Percentiles rank a stretch among this genome's conserved stretches.
Evolutionary conservation across 1,140 invertebrate species (phyloP).

Genomic region (Cylas formicarius): DNA sequence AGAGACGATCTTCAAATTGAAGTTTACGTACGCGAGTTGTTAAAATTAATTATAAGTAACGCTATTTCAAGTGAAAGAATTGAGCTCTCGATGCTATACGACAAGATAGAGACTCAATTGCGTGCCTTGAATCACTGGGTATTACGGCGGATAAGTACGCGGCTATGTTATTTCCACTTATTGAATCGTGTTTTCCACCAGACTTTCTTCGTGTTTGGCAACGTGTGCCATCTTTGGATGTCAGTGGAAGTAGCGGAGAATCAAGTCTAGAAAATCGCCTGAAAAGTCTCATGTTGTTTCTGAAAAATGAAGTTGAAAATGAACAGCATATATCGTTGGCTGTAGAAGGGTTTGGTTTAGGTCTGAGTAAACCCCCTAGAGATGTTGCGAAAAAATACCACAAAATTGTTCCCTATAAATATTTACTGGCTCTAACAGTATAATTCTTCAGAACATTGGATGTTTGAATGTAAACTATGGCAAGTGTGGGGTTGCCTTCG

Average conservation of each 20-base stretch:
- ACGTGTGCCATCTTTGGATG: too few species aligned
- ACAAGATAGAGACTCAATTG: slow-evolving; percentile 4
- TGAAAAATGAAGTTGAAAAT: slow-evolving; percentile 7
- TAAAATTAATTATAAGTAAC: too few species aligned
- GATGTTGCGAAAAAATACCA: too few species aligned
- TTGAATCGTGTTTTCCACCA: slow-evolving; percentile 7
- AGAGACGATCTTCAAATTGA: slow-evolving; percentile 6
- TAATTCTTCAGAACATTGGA: too few species aligned
- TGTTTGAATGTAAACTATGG: too few species aligned
- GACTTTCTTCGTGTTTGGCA: slow-evolving; percentile 8
- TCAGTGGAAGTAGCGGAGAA: background rate
- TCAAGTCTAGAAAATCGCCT: background rate
- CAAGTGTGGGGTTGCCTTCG: too few species aligned
- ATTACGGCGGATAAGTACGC: slow-evolving; percentile 9
- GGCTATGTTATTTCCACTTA: slow-evolving; percentile 8
- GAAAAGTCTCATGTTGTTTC: slow-evolving; percentile 2
- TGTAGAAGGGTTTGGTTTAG: slow-evolving; percentile 7
- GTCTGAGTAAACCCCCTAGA: too few species aligned
- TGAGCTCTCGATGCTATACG: too few species aligned
- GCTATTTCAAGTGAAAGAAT: too few species aligned
- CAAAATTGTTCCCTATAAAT: too few species aligned
- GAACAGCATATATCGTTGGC: slow-evolving; percentile 5
- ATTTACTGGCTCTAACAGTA: too few species aligned
- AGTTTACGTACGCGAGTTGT: slow-evolving; percentile 2
- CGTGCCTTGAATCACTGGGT: slow-evolving; percentile 10